Evolutionary conservation across 23 tunicate species (phyloP).

Genomic region (Halocynthia roretzi): DNA sequence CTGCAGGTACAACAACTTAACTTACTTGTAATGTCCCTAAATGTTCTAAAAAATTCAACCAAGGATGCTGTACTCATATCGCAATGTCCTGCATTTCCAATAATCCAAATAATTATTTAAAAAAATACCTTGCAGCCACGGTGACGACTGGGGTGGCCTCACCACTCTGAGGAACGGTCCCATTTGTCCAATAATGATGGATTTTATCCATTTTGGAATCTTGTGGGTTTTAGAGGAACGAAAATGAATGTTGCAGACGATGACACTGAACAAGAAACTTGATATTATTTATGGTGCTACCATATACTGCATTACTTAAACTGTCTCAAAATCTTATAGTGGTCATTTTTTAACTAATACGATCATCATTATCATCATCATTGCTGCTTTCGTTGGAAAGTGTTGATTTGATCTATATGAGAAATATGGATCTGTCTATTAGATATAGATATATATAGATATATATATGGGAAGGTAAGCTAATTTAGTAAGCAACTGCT

Average conservation of each 20-base stretch:
- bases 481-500: too few species aligned
- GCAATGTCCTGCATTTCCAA: background rate
- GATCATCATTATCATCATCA: too few species aligned
- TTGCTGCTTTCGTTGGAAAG: too few species aligned
- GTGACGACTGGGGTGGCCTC: conserved; percentile 32
- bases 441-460: background rate
- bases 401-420: too few species aligned
- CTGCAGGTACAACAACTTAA: too few species aligned
- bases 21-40: too few species aligned
- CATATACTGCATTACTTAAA: too few species aligned
- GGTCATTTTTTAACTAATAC: too few species aligned
- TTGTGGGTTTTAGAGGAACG: conserved; percentile 41
- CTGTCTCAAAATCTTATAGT: too few species aligned
- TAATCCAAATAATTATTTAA: background rate
- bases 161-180: conserved; percentile 28
- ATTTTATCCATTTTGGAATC: conserved; percentile 31
- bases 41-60: too few species aligned
- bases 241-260: conserved; percentile 68
- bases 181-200: conserved; percentile 13
- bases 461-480: background rate
- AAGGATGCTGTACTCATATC: too few species aligned
- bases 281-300: too few species aligned
- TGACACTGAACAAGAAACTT: conserved; percentile 23
- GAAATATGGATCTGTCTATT: background rate
- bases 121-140: conserved; percentile 4